Evolutionary conservation across 2,888 invertebrate species (phyloP).

Genomic region (Drosophila limbata): DNA sequence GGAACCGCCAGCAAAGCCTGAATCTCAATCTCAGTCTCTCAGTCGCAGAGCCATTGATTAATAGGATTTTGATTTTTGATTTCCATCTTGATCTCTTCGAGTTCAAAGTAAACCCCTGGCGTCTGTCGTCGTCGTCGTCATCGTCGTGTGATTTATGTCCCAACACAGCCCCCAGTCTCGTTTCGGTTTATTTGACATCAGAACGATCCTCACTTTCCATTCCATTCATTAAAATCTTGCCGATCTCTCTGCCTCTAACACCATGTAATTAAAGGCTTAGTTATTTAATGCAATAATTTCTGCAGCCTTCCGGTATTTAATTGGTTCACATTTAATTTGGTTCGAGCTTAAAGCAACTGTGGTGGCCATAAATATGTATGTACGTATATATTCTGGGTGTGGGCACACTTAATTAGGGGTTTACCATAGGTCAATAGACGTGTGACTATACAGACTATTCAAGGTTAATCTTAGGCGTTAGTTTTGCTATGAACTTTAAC

Average conservation of each 20-base stretch:
- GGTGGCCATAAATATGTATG: constrained; percentile 51
- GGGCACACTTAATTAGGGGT: constrained; percentile 58
- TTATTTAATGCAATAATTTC: constrained; percentile 76
- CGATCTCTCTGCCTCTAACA: constrained; percentile 15
- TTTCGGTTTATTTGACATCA: constrained; percentile 18
- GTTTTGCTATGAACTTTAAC: constrained; percentile 4
- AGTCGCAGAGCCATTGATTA: constrained; percentile 61
- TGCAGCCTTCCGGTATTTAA: constrained; percentile 75
- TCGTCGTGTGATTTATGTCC: constrained; percentile 68
- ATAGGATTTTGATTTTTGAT: constrained; percentile 73
- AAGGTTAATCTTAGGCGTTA: constrained; percentile 45
- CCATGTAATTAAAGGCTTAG: constrained; percentile 77
- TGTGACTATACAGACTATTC: constrained; percentile 34
- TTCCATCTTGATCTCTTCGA: constrained; percentile 52
- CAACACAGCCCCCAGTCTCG: constrained; percentile 12
- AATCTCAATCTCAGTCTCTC: neutral
- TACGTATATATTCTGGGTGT: constrained; percentile 48
- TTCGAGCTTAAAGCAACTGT: constrained; percentile 48
- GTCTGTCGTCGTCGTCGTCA: constrained; percentile 29
- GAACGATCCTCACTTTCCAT: constrained; percentile 51
- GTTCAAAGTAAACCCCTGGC: constrained; percentile 52
- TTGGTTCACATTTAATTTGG: constrained; percentile 62
- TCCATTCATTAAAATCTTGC: constrained; percentile 29
- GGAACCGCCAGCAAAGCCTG: constrained; percentile 46
- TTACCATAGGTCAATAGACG: constrained; percentile 57